Evolutionary conservation across 2,888 invertebrate genomes (phyloP).

Genomic region (Yponomeuta plumbellus): DNA sequence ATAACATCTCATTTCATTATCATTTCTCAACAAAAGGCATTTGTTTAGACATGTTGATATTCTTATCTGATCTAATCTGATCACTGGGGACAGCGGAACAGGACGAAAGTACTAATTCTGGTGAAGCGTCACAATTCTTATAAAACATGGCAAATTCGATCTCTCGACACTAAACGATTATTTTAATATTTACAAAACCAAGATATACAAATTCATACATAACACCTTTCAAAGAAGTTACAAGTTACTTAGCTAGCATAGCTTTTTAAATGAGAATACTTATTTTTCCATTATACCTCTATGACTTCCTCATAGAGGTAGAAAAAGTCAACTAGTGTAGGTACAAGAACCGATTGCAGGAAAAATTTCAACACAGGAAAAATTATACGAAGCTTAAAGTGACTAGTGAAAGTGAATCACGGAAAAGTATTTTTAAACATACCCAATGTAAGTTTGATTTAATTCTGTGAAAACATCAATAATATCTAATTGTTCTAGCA

Average conservation of each 20-base stretch:
- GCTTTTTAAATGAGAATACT: too few species aligned
- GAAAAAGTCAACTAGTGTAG: neutral
- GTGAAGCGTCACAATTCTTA: neutral
- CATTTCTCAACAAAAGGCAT: too few species aligned
- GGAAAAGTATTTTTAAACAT: neutral
- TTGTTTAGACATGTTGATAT: too few species aligned
- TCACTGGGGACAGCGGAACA: neutral
- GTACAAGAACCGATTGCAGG: neutral
- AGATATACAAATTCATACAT: conserved; percentile 5
- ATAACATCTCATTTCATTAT: too few species aligned
- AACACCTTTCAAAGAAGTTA: too few species aligned
- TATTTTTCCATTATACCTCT: neutral
- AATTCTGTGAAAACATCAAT: too few species aligned
- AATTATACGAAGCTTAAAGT: neutral
- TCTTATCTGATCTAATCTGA: too few species aligned
- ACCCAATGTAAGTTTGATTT: too few species aligned
- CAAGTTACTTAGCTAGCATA: too few species aligned
- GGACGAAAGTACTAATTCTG: neutral
- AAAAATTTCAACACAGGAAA: neutral
- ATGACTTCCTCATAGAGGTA: neutral
- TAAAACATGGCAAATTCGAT: conserved; percentile 13
- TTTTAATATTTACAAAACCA: conserved; percentile 7
- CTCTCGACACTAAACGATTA: conserved; percentile 39
- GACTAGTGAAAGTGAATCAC: neutral
- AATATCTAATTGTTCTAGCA: too few species aligned